Evolutionary conservation across 2,797 vertebrate species (phyloP).

Genomic region (Coranthus polyacanthus): DNA sequence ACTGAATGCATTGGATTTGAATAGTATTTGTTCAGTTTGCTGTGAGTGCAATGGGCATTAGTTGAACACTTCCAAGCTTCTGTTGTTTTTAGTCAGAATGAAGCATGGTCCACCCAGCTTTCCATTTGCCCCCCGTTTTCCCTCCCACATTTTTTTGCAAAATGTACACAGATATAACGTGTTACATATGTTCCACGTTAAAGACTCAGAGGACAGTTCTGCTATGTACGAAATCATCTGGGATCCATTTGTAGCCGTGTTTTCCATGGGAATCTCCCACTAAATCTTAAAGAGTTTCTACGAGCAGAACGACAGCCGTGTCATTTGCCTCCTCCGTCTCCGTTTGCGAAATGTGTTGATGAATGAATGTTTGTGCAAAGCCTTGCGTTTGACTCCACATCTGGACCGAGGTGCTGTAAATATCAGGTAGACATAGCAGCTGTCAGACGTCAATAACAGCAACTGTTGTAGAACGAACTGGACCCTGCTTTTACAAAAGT

Average conservation of each 20-base stretch:
- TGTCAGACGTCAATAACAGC: not conserved
- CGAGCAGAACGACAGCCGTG: slow-evolving; percentile 19
- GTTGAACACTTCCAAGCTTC: no score
- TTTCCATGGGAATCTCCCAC: slow-evolving; percentile 19
- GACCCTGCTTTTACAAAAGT: no score
- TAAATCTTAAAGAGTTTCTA: slow-evolving; percentile 32
- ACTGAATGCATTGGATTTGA: slow-evolving; percentile 1
- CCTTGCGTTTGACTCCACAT: slow-evolving; percentile 34
- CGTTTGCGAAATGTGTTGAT: slow-evolving; percentile 17
- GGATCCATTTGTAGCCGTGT: slow-evolving; percentile 45
- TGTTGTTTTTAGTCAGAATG: slow-evolving; percentile 20
- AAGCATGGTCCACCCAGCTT: not conserved
- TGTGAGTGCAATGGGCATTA: no score
- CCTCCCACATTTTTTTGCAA: not conserved
- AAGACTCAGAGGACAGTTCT: slow-evolving; percentile 18
- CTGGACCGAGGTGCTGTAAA: slow-evolving; percentile 28
- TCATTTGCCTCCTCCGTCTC: slow-evolving; percentile 12
- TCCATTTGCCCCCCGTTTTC: slow-evolving; percentile 1
- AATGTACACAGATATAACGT: slow-evolving; percentile 33
- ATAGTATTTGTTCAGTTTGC: no score
- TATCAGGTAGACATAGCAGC: slow-evolving; percentile 10
- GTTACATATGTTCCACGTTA: slow-evolving; percentile 31
- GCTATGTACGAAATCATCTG: slow-evolving; percentile 57
- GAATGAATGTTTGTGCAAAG: slow-evolving; percentile 18
- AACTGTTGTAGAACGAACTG: not conserved